Evolutionary conservation across 2,888 invertebrate species (phyloP), one percentile per base, ranked within the genome.

Genomic region (Nebria brevicollis): DNA sequence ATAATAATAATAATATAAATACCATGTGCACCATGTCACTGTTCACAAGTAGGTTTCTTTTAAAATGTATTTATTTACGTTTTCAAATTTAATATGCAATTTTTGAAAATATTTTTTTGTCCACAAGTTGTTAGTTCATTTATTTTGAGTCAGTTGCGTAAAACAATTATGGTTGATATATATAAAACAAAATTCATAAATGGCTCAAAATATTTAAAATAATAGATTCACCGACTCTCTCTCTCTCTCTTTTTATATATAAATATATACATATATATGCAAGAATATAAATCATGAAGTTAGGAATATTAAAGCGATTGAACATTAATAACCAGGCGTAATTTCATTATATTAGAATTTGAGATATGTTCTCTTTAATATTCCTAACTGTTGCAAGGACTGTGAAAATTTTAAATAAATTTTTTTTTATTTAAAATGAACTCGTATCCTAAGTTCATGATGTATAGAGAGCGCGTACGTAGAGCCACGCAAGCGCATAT

Each of bases 21-120:
- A 80, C 54, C 65, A 72, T 77, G 72, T 81, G 81, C 76, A 75
- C 66, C 8, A 72, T 76, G 72, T 72, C 81, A 81, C 76, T 81
- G 75, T 81, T 81, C 81, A 81, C 81, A 81, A 76, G 81, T 81
- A 81, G 81, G 75, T 76, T 68, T 68, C 15, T 65, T 20, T 68
- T 68, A 11, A 76, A 76, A 76, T 81, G 7, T 65, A 26, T 26
- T 75, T 66, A 25, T n/a, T 68, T 68, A 11, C 34, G 34, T 68
- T 26, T 76, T 81, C 64, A 68, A 76, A 81, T 75, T 76, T 41
- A 54, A 34, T 43, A 75, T 70, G 75, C 75, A 80, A 80, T 80
- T 75, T 75, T 43, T 68, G 66, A 80, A 80, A 75, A 80, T 74
- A 74, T 80, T 73, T 80, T 73, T 80, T 75, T 26, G 80, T 74